Conservation (phyloP, 2,888 invertebrate species). For the Laothoe populi region DNA sequence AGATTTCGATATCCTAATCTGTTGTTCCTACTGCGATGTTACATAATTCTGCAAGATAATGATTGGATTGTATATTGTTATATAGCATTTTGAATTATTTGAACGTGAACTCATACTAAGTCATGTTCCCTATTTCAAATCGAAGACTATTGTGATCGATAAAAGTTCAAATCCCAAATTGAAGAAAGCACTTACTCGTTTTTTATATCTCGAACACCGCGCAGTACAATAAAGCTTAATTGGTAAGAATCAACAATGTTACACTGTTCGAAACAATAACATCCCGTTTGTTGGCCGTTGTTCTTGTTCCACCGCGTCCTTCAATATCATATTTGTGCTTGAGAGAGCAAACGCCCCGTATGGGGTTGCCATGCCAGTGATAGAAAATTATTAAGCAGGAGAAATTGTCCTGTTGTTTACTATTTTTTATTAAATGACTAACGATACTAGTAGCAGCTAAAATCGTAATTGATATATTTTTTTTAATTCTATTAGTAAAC, state of each 20-base stretch:
- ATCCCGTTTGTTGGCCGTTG: conserved; percentile 58
- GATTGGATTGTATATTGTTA: no score
- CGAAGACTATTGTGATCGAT: no score
- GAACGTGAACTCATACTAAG: no score
- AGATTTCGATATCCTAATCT: no score
- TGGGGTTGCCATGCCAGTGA: background rate
- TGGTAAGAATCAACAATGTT: conserved; percentile 28
- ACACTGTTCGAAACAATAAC: conserved; percentile 35
- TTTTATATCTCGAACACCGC: background rate
- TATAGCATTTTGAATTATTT: no score
- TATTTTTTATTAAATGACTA: background rate
- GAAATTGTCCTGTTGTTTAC: background rate
- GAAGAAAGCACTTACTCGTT: conserved; percentile 13
- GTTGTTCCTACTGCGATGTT: no score
- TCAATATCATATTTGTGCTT: conserved; percentile 33
- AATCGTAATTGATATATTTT: no score
- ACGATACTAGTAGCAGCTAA: no score
- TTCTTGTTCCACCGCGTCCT: conserved; percentile 56
- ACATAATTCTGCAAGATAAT: no score
- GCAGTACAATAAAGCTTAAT: conserved; percentile 23
- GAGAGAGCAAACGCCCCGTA: conserved; percentile 16
- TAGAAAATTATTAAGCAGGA: background rate
- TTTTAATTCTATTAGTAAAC: no score
- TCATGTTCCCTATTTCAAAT: background rate
- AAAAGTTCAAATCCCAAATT: background rate